These are phyloP conservation scores for Oxyscelio sp. DNA, from an alignment of 2,888 invertebrate species.

Conservation along the genomic window DNA sequence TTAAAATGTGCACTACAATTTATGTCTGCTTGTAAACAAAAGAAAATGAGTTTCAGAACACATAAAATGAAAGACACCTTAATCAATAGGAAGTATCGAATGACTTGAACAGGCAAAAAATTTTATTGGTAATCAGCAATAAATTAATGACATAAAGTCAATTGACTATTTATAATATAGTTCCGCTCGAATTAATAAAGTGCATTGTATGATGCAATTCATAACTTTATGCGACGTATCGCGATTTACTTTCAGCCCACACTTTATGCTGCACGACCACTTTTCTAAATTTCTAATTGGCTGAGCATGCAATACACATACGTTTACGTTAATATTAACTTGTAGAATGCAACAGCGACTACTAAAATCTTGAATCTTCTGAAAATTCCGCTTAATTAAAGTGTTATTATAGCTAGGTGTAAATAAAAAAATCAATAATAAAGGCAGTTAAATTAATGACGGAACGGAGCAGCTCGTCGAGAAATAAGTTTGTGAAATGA, in stretches of 20 bases:
- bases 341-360: constrained; percentile 59
- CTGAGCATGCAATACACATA: constrained; percentile 39
- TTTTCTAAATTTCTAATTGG: constrained; percentile 71
- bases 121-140: constrained; percentile 21
- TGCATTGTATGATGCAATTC: constrained; percentile 50
- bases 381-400: constrained; percentile 63
- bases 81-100: constrained; percentile 32
- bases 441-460: constrained; percentile 34
- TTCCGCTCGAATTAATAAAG: constrained; percentile 37
- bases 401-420: constrained; percentile 39
- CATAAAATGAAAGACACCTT: constrained; percentile 14
- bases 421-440: constrained; percentile 49
- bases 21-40: no score
- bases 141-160: constrained; percentile 28
- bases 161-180: constrained; percentile 12
- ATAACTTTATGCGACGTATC: constrained; percentile 63
- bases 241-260: constrained; percentile 64
- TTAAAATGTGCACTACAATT: no score
- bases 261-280: constrained; percentile 61
- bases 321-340: constrained; percentile 48
- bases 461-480: neutral
- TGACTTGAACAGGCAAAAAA: constrained; percentile 12
- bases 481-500: constrained; percentile 2
- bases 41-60: constrained; percentile 23
- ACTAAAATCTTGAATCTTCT: constrained; percentile 46